Conservation (phyloP, 2,113 vertebrate genomes). For the Melanotaenia duboulayi region DNA sequence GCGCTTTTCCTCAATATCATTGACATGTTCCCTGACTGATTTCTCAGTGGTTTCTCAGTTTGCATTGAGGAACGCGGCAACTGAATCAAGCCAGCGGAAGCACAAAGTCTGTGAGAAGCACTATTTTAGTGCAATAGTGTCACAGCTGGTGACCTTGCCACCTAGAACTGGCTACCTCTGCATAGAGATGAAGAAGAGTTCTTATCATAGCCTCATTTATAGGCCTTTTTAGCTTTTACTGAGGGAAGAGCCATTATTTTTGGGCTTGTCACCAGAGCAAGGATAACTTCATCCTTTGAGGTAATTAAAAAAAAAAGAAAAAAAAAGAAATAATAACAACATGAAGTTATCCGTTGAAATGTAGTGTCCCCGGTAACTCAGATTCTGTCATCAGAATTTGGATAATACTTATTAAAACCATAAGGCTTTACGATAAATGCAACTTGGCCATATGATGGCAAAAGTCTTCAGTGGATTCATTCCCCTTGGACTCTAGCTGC, state of each 20-base stretch:
- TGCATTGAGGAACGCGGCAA: slow-evolving; percentile 71
- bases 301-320: slow-evolving; percentile 50
- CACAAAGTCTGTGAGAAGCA: slow-evolving; percentile 81
- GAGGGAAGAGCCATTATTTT: slow-evolving; percentile 78
- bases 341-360: slow-evolving; percentile 80
- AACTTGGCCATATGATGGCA: slow-evolving; percentile 99
- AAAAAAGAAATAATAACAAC: slow-evolving; percentile 77
- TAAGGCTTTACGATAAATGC: slow-evolving; percentile 99
- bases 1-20: slow-evolving; percentile 58
- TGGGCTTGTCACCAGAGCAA: slow-evolving; percentile 79
- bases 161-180: slow-evolving; percentile 78
- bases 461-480: slow-evolving; percentile 91
- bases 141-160: slow-evolving; percentile 75
- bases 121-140: slow-evolving; percentile 85
- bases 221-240: slow-evolving; percentile 71
- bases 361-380: slow-evolving; percentile 87
- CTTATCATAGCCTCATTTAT: slow-evolving; percentile 69
- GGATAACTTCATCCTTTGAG: slow-evolving; percentile 79
- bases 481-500: slow-evolving; percentile 93
- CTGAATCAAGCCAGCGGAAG: slow-evolving; percentile 74
- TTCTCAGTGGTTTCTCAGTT: slow-evolving; percentile 57
- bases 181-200: slow-evolving; percentile 79
- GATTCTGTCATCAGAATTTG: slow-evolving; percentile 98
- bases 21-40: slow-evolving; percentile 76
- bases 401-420: slow-evolving; percentile 98